A percentile compares a stretch with the other conserved stretches of the same genome.
Evolutionary conservation across 2,113 vertebrate genomes (phyloP).

Genomic region (Cyphomyrus plagiostoma): DNA sequence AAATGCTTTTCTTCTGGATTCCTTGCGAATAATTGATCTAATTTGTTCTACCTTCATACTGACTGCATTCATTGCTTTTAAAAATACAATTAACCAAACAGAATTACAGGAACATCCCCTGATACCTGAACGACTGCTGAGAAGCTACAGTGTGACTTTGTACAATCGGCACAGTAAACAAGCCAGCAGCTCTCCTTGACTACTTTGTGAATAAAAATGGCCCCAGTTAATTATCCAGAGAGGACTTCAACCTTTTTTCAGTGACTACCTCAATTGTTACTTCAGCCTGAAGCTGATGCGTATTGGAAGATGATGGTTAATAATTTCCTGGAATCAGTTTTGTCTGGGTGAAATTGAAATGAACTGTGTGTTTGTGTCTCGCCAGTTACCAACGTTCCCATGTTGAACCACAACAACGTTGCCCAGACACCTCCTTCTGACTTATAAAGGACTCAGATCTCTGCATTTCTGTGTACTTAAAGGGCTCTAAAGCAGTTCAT

Average conservation of each 20-base stretch:
- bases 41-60: not conserved
- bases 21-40: not conserved
- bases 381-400: conserved; percentile 23
- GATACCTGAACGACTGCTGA: not conserved
- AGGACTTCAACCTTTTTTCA: conserved; percentile 13
- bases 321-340: conserved; percentile 36
- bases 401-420: conserved; percentile 27
- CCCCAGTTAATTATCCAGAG: not conserved
- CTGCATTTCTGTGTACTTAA: conserved; percentile 1
- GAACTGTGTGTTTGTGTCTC: conserved; percentile 7
- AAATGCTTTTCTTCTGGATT: not conserved
- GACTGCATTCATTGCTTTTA: not conserved
- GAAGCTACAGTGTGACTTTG: not conserved
- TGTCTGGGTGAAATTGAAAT: conserved; percentile 35
- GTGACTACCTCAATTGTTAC: not conserved
- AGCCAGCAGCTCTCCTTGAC: not conserved
- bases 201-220: not conserved
- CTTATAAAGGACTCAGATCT: not conserved
- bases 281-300: not conserved
- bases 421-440: not conserved
- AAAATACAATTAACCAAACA: not conserved
- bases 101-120: not conserved
- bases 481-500: conserved; percentile 19
- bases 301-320: conserved; percentile 17
- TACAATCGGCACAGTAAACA: not conserved